Conservation (phyloP, 1,140 invertebrate genomes). For the Atta cephalotes region DNA sequence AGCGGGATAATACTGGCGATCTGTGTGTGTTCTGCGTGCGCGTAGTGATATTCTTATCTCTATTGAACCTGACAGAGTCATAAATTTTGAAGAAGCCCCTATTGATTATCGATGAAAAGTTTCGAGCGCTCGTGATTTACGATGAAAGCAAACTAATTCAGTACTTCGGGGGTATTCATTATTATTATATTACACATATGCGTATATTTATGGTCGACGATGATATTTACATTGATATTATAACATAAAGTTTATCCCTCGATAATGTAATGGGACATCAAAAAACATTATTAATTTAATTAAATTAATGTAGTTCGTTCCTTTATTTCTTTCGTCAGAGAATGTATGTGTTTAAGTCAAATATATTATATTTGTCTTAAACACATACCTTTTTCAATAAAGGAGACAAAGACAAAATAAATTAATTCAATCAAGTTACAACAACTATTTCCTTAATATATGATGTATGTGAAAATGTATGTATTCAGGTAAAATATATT, state of each 20-base stretch:
- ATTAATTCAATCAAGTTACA: too few relatives aligned
- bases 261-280: background rate
- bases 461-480: too few relatives aligned
- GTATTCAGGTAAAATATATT: too few relatives aligned
- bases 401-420: too few relatives aligned
- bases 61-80: background rate
- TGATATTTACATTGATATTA: background rate
- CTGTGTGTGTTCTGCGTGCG: conserved; percentile 6
- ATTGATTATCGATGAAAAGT: conserved; percentile 45
- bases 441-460: too few relatives aligned
- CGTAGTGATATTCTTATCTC: conserved; percentile 36
- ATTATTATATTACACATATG: background rate
- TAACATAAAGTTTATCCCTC: background rate
- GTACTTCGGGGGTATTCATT: background rate
- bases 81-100: conserved; percentile 31
- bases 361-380: too few relatives aligned
- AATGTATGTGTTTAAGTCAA: too few relatives aligned
- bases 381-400: too few relatives aligned
- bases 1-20: conserved; percentile 43
- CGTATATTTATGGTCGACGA: background rate
- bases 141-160: background rate
- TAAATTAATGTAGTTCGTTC: too few relatives aligned
- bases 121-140: conserved; percentile 5
- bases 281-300: background rate
- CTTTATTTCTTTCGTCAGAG: too few relatives aligned